These are phyloP conservation scores for Synanthedon andrenaeformis DNA, from an alignment of 2,888 invertebrate genomes.

Conservation along the genomic window DNA sequence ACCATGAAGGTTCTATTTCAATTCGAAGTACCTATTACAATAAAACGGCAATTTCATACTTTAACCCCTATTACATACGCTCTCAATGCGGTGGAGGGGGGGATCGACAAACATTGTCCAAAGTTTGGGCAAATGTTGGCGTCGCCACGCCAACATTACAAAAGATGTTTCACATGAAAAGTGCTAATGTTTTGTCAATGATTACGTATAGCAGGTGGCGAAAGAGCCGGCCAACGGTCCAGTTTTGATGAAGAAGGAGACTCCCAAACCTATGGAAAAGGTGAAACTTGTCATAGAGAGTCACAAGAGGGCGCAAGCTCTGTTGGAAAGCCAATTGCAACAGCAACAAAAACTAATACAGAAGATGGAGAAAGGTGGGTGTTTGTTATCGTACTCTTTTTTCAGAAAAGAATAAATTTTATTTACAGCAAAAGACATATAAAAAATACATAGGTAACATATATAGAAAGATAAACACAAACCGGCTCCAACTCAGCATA, in stretches of 20 bases:
- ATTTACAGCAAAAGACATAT: too few species aligned
- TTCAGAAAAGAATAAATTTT: neutral
- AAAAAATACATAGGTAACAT: too few species aligned
- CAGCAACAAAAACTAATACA: constrained; percentile 88
- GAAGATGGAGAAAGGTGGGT: constrained; percentile 79
- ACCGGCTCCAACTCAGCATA: too few species aligned
- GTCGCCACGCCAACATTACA: too few species aligned
- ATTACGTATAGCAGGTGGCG: constrained; percentile 12
- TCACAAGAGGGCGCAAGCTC: constrained; percentile 85
- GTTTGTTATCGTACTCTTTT: neutral
- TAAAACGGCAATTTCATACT: too few species aligned
- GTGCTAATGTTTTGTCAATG: neutral
- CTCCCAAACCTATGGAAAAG: constrained; percentile 11
- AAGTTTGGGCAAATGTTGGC: too few species aligned
- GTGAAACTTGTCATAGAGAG: constrained; percentile 77
- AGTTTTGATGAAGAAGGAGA: constrained; percentile 27
- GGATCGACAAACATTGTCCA: too few species aligned
- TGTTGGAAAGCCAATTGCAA: constrained; percentile 89
- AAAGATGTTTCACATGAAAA: neutral
- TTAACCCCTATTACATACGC: too few species aligned
- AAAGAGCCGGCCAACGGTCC: constrained; percentile 33
- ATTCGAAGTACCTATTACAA: too few species aligned
- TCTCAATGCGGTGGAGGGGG: too few species aligned
- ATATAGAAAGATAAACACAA: too few species aligned
- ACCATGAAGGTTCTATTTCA: too few species aligned